Evolutionary conservation across 2,888 invertebrate species (phyloP).

Genomic region (Drosophila antonietae): DNA sequence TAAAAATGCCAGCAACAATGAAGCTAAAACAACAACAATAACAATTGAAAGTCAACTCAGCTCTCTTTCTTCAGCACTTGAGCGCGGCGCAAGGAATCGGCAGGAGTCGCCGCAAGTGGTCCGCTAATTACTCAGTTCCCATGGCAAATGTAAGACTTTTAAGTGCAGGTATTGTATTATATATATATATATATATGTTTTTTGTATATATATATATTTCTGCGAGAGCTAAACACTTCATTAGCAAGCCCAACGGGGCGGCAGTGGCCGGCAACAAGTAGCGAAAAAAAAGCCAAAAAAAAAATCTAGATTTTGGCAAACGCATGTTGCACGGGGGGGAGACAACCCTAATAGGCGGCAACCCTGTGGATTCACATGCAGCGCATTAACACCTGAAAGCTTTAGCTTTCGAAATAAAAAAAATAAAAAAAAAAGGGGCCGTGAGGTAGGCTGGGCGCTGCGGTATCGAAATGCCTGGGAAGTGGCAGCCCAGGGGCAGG

Average conservation of each 20-base stretch:
- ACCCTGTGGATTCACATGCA: conserved; percentile 62
- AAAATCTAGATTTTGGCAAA: conserved; percentile 27
- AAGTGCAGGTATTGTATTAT: conserved; percentile 49
- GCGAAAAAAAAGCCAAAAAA: conserved; percentile 17
- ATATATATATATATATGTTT: not conserved
- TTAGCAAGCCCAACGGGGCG: conserved; percentile 28
- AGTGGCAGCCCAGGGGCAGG: conserved; percentile 62
- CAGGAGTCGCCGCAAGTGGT: conserved; percentile 60
- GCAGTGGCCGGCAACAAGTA: conserved; percentile 61
- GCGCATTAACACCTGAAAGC: conserved; percentile 70
- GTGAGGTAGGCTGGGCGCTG: conserved; percentile 41
- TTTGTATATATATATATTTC: not conserved
- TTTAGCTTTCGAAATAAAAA: not conserved
- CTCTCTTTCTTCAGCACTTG: conserved; percentile 49
- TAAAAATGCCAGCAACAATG: conserved; percentile 43
- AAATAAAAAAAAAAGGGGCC: conserved; percentile 29
- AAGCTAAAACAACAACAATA: not conserved
- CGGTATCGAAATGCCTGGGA: conserved; percentile 62
- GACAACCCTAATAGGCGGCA: conserved; percentile 43
- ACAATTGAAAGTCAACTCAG: conserved; percentile 7
- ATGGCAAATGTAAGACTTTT: conserved; percentile 46
- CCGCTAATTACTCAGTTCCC: conserved; percentile 81
- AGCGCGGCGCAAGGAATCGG: conserved; percentile 5
- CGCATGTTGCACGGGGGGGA: not conserved
- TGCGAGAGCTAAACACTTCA: conserved; percentile 33